phyloP scores from a whole-genome alignment of 2,113 vertebrate species.

The Calcarius ornatus region DNA sequence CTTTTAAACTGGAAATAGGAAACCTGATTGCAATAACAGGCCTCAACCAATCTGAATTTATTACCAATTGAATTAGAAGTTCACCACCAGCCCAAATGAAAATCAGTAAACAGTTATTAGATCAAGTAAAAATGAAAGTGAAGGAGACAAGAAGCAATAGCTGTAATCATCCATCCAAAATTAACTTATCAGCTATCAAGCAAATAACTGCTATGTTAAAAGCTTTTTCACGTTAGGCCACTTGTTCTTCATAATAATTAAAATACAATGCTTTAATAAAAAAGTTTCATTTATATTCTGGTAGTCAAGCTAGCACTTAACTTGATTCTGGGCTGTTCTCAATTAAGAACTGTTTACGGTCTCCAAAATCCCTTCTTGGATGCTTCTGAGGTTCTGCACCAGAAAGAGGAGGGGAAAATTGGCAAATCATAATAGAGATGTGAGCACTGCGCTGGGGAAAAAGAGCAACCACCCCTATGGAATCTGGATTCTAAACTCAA shows the following conservation, averaged over 20 bases:
- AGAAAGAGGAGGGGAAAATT: background rate
- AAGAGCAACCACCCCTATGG: background rate
- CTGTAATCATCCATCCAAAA: background rate
- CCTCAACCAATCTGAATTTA: background rate
- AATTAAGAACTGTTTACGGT: conserved; percentile 27
- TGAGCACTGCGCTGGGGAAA: background rate
- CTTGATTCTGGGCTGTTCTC: conserved; percentile 20
- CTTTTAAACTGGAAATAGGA: background rate
- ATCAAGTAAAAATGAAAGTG: background rate
- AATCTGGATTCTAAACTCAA: background rate
- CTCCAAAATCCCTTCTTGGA: conserved; percentile 22
- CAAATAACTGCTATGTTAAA: background rate
- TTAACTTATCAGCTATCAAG: background rate
- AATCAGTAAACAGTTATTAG: background rate
- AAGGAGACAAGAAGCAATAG: background rate
- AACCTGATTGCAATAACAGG: background rate
- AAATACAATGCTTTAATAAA: background rate
- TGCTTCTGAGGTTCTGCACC: background rate
- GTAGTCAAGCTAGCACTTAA: background rate
- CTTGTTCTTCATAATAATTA: conserved; percentile 10
- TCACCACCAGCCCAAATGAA: background rate
- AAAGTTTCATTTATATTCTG: background rate
- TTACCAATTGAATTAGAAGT: background rate
- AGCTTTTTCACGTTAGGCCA: background rate
- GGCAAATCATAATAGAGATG: background rate